A percentile compares a stretch with the other conserved stretches of the same genome.
phyloP scores from a whole-genome alignment of 2,113 vertebrate genomes.

The Campylomormyrus numenius region DNA sequence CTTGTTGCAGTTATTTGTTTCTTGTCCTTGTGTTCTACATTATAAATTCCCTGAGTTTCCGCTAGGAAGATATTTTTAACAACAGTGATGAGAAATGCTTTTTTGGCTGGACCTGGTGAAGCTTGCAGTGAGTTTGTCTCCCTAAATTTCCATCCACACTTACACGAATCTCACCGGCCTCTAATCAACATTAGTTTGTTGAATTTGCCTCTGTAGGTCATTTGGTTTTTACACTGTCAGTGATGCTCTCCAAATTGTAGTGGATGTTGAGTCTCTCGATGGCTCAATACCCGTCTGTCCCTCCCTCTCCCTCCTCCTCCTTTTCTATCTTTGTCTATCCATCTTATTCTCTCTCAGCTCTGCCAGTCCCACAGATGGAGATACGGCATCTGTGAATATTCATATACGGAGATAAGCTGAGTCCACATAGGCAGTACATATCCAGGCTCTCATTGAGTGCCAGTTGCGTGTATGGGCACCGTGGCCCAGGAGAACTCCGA shows the following conservation, averaged over 20 bases:
- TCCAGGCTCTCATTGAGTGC: slow-evolving; percentile 45
- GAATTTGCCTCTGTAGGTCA: not conserved
- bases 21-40: not conserved
- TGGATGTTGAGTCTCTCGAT: not conserved
- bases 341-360: slow-evolving; percentile 13
- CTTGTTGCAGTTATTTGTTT: not conserved
- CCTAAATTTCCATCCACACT: not conserved
- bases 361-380: slow-evolving; percentile 50
- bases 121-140: not conserved
- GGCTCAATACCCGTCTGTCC: not conserved
- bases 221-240: not conserved
- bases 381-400: slow-evolving; percentile 53
- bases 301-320: not conserved
- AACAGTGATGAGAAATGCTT: not conserved
- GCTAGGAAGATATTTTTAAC: not conserved
- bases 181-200: not conserved
- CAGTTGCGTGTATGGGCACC: slow-evolving; percentile 19
- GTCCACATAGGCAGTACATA: slow-evolving; percentile 53
- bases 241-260: not conserved
- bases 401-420: slow-evolving; percentile 45
- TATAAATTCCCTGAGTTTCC: not conserved
- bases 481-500: slow-evolving; percentile 22
- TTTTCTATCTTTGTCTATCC: not conserved
- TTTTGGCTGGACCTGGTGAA: not conserved
- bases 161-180: not conserved